A percentile compares a stretch with the other conserved stretches of the same genome.
phyloP scores from a whole-genome alignment of 2,888 invertebrate species.

The Limnephilus marmoratus region DNA sequence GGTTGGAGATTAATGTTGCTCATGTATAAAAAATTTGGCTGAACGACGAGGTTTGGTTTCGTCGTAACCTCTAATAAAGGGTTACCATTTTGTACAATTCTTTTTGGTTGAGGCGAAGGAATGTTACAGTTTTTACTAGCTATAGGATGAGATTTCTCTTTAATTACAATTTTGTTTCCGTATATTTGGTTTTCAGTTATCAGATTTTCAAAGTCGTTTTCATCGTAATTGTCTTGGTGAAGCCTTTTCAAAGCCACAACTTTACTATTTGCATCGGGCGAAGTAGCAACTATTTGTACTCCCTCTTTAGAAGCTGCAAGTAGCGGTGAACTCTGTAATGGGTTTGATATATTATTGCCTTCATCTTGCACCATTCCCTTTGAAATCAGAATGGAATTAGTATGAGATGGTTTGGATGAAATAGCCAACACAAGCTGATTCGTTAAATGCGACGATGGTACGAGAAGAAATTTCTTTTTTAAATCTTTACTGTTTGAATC shows the following conservation, averaged over 20 bases:
- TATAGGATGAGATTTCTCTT: constrained; percentile 75
- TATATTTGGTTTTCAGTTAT: constrained; percentile 78
- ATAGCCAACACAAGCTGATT: constrained; percentile 73
- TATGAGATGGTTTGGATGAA: constrained; percentile 71
- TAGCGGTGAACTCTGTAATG: background rate
- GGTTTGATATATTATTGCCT: background rate
- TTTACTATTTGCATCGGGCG: constrained; percentile 68
- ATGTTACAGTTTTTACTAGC: constrained; percentile 69
- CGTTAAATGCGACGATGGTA: constrained; percentile 72
- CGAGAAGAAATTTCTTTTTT: constrained; percentile 73
- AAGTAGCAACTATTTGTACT: constrained; percentile 59
- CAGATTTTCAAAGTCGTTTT: constrained; percentile 77
- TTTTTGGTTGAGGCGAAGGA: constrained; percentile 69
- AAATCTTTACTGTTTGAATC: constrained; percentile 68
- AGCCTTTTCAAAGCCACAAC: constrained; percentile 75
- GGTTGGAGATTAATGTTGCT: constrained; percentile 74
- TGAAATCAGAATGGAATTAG: constrained; percentile 70
- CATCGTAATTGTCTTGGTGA: constrained; percentile 76
- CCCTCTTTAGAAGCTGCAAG: constrained; percentile 70
- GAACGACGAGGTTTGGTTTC: constrained; percentile 72
- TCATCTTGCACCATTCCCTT: constrained; percentile 60
- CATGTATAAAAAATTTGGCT: constrained; percentile 75
- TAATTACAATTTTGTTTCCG: constrained; percentile 78
- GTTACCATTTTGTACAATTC: constrained; percentile 68
- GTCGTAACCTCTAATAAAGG: constrained; percentile 69